Evolutionary conservation across 2,113 vertebrate species (phyloP).

Genomic region (Zosterops borbonicus): DNA sequence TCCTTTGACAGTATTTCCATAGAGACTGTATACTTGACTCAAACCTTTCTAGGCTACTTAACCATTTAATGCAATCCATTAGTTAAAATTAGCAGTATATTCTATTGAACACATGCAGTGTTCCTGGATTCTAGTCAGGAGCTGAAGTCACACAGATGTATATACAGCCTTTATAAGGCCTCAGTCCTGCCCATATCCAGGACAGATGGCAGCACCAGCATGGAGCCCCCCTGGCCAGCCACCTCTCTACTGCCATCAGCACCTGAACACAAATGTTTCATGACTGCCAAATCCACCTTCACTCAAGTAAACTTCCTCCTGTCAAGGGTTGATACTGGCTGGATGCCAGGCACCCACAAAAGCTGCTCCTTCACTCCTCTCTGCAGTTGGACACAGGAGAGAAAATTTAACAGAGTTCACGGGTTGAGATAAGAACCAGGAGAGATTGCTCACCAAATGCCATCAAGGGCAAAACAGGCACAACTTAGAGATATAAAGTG

Average conservation of each 20-base stretch:
- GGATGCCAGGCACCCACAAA: not conserved
- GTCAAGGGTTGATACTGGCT: fast-evolving
- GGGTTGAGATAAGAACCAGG: not conserved
- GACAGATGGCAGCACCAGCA: not conserved
- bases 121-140: not conserved
- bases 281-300: fast-evolving
- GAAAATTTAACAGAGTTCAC: not conserved
- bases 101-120: not conserved
- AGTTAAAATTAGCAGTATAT: not conserved
- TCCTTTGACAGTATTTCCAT: not conserved
- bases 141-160: not conserved
- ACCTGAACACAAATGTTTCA: not conserved
- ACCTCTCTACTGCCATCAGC: not conserved
- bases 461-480: not conserved
- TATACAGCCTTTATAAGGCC: not conserved
- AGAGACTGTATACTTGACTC: not conserved
- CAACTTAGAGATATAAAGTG: not conserved
- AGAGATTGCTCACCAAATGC: not conserved
- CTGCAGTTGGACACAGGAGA: not conserved
- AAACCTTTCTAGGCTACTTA: not conserved
- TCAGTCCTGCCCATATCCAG: not conserved
- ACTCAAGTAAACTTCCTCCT: not conserved
- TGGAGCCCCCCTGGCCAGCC: not conserved
- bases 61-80: not conserved
- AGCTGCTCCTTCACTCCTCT: fast-evolving